phyloP scores from a whole-genome alignment of 2,888 invertebrate species.

The Macaria liturata region DNA sequence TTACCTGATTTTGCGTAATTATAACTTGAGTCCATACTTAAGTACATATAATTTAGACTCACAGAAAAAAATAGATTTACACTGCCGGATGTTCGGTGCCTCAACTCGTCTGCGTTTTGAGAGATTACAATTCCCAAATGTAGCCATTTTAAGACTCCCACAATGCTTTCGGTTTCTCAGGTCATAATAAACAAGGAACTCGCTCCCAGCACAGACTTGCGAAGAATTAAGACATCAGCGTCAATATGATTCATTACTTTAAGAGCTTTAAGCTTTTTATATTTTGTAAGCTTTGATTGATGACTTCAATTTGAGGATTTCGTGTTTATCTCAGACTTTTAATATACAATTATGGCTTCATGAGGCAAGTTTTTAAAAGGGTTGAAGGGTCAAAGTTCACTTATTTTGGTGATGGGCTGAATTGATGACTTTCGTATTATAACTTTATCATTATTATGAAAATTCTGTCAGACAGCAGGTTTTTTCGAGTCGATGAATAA shows the following conservation, averaged over 20 bases:
- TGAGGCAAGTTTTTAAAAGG: conserved; percentile 11
- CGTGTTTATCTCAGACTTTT: conserved; percentile 24
- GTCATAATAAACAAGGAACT: conserved; percentile 23
- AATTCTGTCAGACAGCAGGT: too few species aligned
- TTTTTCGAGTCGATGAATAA: too few species aligned
- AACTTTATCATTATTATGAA: background rate
- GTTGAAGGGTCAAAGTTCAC: conserved; percentile 1
- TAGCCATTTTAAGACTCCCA: too few species aligned
- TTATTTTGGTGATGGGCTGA: conserved; percentile 1
- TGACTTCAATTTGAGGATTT: conserved; percentile 25
- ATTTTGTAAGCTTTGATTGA: conserved; percentile 26
- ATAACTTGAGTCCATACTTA: too few species aligned
- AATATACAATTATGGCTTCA: conserved; percentile 19
- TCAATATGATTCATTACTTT: conserved; percentile 25
- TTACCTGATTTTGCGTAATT: too few species aligned
- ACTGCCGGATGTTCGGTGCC: too few species aligned
- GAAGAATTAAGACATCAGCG: conserved; percentile 27
- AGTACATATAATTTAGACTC: too few species aligned
- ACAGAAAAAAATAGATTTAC: too few species aligned
- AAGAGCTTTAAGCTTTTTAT: conserved; percentile 19
- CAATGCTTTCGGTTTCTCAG: background rate
- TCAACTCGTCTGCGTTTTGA: too few species aligned
- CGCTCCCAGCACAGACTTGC: conserved; percentile 17
- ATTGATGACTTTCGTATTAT: conserved; percentile 5
- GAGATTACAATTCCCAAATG: too few species aligned